phyloP scores from a whole-genome alignment of 2,888 invertebrate genomes.

The Elegia similella region DNA sequence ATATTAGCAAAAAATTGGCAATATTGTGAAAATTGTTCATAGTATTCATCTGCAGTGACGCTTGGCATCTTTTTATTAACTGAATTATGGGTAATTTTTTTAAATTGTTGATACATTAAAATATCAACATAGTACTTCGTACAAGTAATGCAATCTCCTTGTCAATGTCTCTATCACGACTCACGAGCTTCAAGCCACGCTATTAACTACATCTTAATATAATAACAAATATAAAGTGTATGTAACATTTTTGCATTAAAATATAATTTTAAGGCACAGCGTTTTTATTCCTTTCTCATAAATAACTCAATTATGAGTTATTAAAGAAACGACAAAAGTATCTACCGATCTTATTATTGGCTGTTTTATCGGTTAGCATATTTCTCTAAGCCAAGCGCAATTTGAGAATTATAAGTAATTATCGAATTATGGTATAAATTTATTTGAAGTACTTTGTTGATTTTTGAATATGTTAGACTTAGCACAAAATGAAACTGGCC shows the following conservation, averaged over 20 bases:
- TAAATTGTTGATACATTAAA: not conserved
- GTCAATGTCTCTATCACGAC: conserved; percentile 42
- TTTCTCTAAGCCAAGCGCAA: too few relatives aligned
- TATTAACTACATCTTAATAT: conserved; percentile 22
- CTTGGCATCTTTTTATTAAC: not conserved
- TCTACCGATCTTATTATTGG: too few relatives aligned
- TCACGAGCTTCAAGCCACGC: conserved; percentile 46
- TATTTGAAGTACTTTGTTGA: conserved; percentile 8
- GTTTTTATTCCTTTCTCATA: too few relatives aligned
- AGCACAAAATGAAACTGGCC: conserved; percentile 15
- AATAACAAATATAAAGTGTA: too few relatives aligned
- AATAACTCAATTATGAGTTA: too few relatives aligned
- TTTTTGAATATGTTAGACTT: not conserved
- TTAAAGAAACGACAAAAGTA: too few relatives aligned
- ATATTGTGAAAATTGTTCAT: conserved; percentile 1
- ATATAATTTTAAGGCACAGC: too few relatives aligned
- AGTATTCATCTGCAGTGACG: conserved; percentile 7
- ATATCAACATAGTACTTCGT: conserved; percentile 25
- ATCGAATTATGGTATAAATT: not conserved
- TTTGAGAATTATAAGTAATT: not conserved
- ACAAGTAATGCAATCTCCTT: conserved; percentile 31
- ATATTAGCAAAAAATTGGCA: not conserved
- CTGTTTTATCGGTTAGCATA: too few relatives aligned
- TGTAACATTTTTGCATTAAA: too few relatives aligned
- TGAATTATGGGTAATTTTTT: not conserved